Evolutionary conservation across 2,888 invertebrate genomes (phyloP).

Genomic region (Pilophorus perplexus): DNA sequence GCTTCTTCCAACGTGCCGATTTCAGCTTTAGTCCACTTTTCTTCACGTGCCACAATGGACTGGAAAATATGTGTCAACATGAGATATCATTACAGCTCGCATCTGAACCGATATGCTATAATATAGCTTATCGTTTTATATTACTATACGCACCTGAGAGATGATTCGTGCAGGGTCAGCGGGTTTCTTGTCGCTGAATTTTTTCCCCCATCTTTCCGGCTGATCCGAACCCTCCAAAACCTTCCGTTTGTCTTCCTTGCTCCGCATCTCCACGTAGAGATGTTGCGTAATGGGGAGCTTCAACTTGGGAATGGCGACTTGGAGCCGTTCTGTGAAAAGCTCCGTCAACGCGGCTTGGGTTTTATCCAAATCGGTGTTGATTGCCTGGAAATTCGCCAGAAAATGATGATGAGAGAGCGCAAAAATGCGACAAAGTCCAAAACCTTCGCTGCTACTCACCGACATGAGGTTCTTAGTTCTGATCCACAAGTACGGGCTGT

Average conservation of each 20-base stretch:
- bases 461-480: constrained; percentile 20
- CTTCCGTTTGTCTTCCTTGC: constrained; percentile 30
- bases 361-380: constrained; percentile 9
- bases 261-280: constrained; percentile 32
- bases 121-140: not conserved
- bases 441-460: not conserved
- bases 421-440: not conserved
- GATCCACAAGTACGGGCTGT: constrained; percentile 26
- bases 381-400: constrained; percentile 16
- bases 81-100: not conserved
- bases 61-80: constrained; percentile 8
- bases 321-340: constrained; percentile 12
- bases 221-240: constrained; percentile 14
- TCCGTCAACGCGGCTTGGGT: constrained; percentile 18
- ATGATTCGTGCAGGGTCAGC: not conserved
- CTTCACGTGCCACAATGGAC: constrained; percentile 31
- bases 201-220: constrained; percentile 17
- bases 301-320: constrained; percentile 19
- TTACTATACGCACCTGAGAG: not conserved
- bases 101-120: not conserved
- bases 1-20: constrained; percentile 41
- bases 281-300: constrained; percentile 29
- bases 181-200: not conserved
- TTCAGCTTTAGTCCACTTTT: constrained; percentile 15
- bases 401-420: not conserved